phyloP scores from a whole-genome alignment of 2,888 invertebrate genomes.

The Leptopterna dolabrata region DNA sequence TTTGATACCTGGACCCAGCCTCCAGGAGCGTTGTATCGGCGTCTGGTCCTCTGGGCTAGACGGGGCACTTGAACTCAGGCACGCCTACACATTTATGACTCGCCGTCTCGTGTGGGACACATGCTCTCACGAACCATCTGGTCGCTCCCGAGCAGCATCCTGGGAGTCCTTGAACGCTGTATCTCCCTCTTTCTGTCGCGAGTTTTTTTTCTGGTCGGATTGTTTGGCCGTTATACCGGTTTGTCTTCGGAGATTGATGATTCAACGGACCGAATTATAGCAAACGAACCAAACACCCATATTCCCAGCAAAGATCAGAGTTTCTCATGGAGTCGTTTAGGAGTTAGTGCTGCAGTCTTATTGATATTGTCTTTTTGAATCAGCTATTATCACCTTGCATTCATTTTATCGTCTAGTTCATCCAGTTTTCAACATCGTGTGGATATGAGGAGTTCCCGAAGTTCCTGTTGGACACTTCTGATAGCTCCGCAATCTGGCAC shows the following conservation, averaged over 20 bases:
- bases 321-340: not conserved
- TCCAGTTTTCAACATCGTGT: not conserved
- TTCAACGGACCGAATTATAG: not conserved
- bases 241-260: not conserved
- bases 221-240: constrained; percentile 7
- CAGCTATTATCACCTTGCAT: too few relatives aligned
- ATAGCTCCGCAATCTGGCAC: too few relatives aligned
- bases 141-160: not conserved
- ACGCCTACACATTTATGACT: not conserved
- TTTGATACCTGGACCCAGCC: not conserved
- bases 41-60: constrained; percentile 3
- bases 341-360: not conserved
- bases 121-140: constrained; percentile 6
- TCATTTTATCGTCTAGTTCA: not conserved
- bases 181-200: not conserved
- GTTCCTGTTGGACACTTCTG: too few relatives aligned
- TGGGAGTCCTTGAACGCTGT: not conserved
- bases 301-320: not conserved
- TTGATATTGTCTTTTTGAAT: too few relatives aligned
- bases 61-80: not conserved
- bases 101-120: not conserved
- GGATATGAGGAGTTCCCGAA: not conserved
- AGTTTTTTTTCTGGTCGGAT: not conserved
- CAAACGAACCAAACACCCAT: not conserved
- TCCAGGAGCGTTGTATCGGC: not conserved